These are phyloP conservation scores for Calephelis virginiensis DNA, from an alignment of 1,140 invertebrate genomes.

Conservation along the genomic window DNA sequence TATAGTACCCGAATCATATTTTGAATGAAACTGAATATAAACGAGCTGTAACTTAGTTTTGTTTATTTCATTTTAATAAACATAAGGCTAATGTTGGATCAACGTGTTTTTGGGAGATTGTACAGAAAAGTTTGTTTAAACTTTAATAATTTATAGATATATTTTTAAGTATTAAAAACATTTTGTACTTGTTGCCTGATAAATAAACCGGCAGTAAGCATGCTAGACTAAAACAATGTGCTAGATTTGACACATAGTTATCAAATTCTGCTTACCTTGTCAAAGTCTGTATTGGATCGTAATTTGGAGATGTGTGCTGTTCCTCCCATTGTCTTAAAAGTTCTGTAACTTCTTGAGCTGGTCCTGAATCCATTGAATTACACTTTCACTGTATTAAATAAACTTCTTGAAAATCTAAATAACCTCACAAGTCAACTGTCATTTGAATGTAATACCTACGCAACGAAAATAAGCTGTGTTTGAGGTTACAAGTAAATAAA, in stretches of 20 bases:
- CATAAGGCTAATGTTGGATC: too few relatives aligned
- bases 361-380: slow-evolving; percentile 63
- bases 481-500: slow-evolving; percentile 4
- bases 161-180: not conserved
- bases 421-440: slow-evolving; percentile 49
- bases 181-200: slow-evolving; percentile 19
- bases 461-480: slow-evolving; percentile 8
- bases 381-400: slow-evolving; percentile 30
- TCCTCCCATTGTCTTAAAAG: slow-evolving; percentile 87
- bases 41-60: too few relatives aligned
- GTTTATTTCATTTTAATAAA: too few relatives aligned
- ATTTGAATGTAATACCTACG: slow-evolving; percentile 22
- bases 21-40: too few relatives aligned
- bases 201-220: slow-evolving; percentile 17
- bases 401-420: slow-evolving; percentile 38
- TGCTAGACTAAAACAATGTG: slow-evolving; percentile 34
- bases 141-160: too few relatives aligned
- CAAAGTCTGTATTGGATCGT: slow-evolving; percentile 85
- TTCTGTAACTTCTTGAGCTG: slow-evolving; percentile 81
- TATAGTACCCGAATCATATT: too few relatives aligned
- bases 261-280: slow-evolving; percentile 71
- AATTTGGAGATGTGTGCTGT: slow-evolving; percentile 80
- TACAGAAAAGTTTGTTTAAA: not conserved
- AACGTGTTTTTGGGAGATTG: not conserved
- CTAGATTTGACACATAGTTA: slow-evolving; percentile 34